Conservation (phyloP, 2,888 invertebrate species). For the Drosophila leonis region DNA sequence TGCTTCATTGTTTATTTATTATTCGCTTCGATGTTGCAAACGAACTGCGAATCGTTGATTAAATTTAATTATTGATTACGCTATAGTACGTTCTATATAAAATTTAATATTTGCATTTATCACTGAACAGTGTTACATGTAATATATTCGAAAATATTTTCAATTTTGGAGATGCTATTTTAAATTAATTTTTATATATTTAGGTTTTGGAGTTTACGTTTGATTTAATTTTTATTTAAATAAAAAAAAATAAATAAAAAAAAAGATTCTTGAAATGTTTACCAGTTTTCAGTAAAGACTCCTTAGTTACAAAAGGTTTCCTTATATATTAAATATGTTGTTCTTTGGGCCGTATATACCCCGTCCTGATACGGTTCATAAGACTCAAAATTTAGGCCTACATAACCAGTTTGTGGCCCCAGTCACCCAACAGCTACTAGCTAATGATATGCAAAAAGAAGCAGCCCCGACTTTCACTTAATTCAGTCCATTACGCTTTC, state of each 20-base stretch:
- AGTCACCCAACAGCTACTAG: no score
- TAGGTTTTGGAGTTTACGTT: no score
- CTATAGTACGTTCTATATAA: not conserved
- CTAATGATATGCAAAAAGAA: constrained; percentile 17
- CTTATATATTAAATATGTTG: not conserved
- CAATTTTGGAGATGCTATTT: not conserved
- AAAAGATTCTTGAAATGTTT: not conserved
- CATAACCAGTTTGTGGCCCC: not conserved
- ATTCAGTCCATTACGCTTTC: constrained; percentile 12
- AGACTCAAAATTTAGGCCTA: not conserved
- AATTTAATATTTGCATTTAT: not conserved
- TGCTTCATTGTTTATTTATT: not conserved
- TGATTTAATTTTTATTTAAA: not conserved
- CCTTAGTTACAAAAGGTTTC: not conserved
- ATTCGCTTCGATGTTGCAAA: not conserved
- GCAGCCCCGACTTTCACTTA: not conserved
- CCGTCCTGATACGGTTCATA: no score
- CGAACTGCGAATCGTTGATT: not conserved
- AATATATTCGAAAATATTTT: not conserved
- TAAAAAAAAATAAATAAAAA: not conserved
- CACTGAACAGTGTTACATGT: no score
- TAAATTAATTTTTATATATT: not conserved
- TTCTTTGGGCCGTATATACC: not conserved
- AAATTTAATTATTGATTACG: constrained; percentile 10
- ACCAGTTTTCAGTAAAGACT: no score